phyloP scores from a whole-genome alignment of 2,113 vertebrate species.

The Microtus ochrogaster region DNA sequence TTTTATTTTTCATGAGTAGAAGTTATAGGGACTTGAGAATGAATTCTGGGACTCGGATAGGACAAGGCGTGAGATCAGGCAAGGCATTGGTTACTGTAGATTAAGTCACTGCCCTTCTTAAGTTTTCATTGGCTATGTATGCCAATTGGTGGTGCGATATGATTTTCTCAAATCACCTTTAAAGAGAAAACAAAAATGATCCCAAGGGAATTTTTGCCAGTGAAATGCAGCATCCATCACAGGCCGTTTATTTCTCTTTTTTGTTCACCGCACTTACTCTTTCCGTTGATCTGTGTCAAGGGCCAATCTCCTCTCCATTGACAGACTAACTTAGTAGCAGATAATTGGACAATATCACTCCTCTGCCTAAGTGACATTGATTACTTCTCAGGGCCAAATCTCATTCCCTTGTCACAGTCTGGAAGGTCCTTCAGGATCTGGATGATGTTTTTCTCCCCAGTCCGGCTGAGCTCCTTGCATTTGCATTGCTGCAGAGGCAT shows the following conservation, averaged over 20 bases:
- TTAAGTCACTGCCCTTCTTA: not conserved
- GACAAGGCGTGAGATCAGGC: not conserved
- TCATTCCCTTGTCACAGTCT: constrained; percentile 9
- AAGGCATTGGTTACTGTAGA: not conserved
- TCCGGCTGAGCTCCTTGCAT: not conserved
- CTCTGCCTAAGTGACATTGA: constrained; percentile 52
- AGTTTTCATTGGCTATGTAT: not conserved
- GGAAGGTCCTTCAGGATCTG: not conserved
- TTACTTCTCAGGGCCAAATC: constrained; percentile 20
- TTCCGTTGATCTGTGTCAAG: not conserved
- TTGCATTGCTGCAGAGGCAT: not conserved
- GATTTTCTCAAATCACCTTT: not conserved
- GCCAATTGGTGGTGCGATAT: not conserved
- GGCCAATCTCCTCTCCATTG: not conserved
- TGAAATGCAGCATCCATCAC: not conserved
- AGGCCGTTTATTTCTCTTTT: not conserved
- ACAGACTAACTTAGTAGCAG: not conserved
- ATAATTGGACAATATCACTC: constrained; percentile 42
- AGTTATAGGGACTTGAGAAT: not conserved
- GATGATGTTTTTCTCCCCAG: constrained; percentile 17
- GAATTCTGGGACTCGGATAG: not conserved
- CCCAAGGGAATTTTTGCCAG: not conserved
- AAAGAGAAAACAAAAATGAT: not conserved
- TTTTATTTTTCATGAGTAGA: not conserved
- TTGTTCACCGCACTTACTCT: not conserved